Conservation (phyloP, 2,888 invertebrate species). For the Stegophylla sp. region DNA sequence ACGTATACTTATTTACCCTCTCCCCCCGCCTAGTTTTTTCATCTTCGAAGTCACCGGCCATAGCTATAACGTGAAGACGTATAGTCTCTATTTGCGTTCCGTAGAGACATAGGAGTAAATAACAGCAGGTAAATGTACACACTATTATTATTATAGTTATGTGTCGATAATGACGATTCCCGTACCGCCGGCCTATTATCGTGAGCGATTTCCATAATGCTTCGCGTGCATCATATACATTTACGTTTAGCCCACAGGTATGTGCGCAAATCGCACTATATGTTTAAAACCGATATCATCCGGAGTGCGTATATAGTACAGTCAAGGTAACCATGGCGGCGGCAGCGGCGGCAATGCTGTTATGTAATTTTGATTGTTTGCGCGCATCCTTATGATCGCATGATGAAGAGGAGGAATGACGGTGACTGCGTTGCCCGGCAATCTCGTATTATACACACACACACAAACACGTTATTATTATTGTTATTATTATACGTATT, state of each 20-base stretch:
- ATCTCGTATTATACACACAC: not conserved
- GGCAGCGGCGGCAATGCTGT: not conserved
- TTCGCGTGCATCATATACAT: no score
- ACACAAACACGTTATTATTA: no score
- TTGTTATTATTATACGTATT: not conserved
- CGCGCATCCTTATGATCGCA: conserved; percentile 35
- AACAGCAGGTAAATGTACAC: no score
- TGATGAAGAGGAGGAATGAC: not conserved
- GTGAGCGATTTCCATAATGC: not conserved
- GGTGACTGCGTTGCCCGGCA: conserved; percentile 1
- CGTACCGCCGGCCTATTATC: not conserved
- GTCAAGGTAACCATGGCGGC: conserved; percentile 4
- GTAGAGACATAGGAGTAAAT: no score
- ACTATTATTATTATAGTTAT: no score
- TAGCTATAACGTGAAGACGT: no score
- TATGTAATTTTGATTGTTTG: conserved; percentile 35
- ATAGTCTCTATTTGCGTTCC: no score
- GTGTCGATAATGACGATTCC: no score
- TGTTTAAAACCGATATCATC: not conserved
- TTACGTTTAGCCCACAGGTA: no score
- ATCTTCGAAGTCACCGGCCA: no score
- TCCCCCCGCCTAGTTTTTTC: no score
- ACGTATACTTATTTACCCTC: no score
- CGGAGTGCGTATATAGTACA: not conserved
- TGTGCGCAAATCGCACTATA: not conserved